Evolutionary conservation across 2,797 vertebrate species (phyloP).

Genomic region (Antrozous pallidus): DNA sequence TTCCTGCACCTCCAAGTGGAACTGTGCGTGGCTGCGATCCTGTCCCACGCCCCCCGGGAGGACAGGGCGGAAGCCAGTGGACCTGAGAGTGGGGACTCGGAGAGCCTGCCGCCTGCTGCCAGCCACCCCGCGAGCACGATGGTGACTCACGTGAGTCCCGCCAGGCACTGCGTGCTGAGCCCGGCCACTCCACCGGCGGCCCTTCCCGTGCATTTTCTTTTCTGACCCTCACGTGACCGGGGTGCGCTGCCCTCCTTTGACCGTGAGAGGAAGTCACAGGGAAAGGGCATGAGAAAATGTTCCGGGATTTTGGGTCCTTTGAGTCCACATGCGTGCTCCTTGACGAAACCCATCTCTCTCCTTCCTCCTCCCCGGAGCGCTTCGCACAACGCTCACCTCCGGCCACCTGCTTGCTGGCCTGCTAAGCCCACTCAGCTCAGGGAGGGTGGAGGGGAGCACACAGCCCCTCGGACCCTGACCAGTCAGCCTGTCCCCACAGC

Average conservation of each 20-base stretch:
- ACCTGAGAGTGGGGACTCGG: conserved; percentile 46
- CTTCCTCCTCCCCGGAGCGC: background rate
- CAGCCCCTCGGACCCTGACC: background rate
- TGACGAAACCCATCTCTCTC: fast-evolving
- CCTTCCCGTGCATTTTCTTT: fast-evolving
- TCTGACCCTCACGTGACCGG: fast-evolving
- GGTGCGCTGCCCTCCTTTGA: background rate
- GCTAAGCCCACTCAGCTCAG: background rate
- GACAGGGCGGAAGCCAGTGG: conserved; percentile 65
- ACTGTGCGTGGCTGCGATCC: conserved; percentile 92
- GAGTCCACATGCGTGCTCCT: background rate
- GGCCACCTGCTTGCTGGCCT: background rate
- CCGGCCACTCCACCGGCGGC: no score
- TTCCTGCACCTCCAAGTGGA: conserved; percentile 99
- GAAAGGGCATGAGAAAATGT: background rate
- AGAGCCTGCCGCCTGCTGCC: conserved; percentile 62
- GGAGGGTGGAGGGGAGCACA: background rate
- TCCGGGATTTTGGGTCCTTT: background rate
- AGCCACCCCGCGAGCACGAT: conserved; percentile 83
- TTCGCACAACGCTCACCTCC: fast-evolving
- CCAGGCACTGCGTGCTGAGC: fast-evolving
- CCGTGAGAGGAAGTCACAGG: background rate
- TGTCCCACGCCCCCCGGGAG: conserved; percentile 88
- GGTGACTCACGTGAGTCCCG: conserved; percentile 90
- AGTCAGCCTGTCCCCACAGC: conserved; percentile 79